phyloP scores from a whole-genome alignment of 2,888 invertebrate species.

The Stomorhina lunata region DNA sequence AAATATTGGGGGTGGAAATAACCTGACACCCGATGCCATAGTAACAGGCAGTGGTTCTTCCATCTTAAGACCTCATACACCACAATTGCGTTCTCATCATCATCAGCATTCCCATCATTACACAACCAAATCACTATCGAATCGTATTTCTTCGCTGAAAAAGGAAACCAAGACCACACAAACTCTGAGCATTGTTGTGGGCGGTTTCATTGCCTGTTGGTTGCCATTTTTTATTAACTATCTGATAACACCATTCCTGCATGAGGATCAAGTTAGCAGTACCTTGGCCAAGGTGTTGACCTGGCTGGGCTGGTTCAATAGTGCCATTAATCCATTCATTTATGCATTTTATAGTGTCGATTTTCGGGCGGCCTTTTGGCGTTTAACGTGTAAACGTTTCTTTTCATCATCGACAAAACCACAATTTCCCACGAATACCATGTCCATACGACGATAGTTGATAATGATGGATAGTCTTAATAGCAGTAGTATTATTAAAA shows the following conservation, averaged over 20 bases:
- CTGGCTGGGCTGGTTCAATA: constrained; percentile 95
- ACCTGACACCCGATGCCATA: constrained; percentile 25
- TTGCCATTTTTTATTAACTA: constrained; percentile 92
- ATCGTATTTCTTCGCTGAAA: constrained; percentile 85
- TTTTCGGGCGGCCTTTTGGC: constrained; percentile 92
- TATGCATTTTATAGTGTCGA: constrained; percentile 94
- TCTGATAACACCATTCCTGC: constrained; percentile 88
- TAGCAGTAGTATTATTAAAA: constrained; percentile 13
- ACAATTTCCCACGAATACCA: constrained; percentile 76
- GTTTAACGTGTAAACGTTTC: constrained; percentile 83
- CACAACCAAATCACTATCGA: constrained; percentile 77
- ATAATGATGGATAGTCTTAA: too few species aligned
- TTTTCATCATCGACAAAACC: constrained; percentile 75
- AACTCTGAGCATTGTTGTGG: constrained; percentile 91
- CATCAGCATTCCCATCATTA: constrained; percentile 69
- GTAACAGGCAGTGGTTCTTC: constrained; percentile 45
- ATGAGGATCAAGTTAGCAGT: constrained; percentile 82
- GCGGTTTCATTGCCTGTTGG: constrained; percentile 94
- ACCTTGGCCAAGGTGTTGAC: constrained; percentile 88
- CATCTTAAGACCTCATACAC: constrained; percentile 49
- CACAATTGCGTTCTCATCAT: constrained; percentile 53
- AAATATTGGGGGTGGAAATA: constrained; percentile 14
- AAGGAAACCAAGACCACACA: constrained; percentile 94
- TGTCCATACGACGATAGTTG: constrained; percentile 78
- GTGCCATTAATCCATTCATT: constrained; percentile 94